Percentiles rank a stretch among this genome's conserved stretches.
phyloP scores from a whole-genome alignment of 2,797 vertebrate genomes.

The Hyperoplus lanceolatus region DNA sequence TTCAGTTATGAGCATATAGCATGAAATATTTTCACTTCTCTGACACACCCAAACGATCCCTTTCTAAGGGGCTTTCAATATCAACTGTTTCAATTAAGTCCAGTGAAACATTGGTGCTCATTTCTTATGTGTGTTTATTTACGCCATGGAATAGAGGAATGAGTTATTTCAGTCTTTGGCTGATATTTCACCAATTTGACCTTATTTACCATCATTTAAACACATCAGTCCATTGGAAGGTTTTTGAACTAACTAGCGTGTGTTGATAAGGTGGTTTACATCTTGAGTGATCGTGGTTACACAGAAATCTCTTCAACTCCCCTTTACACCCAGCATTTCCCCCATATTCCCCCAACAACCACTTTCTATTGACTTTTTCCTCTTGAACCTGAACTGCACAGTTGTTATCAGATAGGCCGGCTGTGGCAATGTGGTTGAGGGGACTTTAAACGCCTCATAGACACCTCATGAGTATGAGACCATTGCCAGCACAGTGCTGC shows the following conservation, averaged over 20 bases:
- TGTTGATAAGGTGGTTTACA: constrained; percentile 11
- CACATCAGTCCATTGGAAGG: neutral
- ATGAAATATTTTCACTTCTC: too few relatives aligned
- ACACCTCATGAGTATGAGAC: constrained; percentile 65
- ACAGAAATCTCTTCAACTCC: constrained; percentile 32
- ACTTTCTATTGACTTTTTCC: constrained; percentile 74
- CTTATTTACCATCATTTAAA: neutral
- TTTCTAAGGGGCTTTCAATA: neutral
- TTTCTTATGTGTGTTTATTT: neutral
- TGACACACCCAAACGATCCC: neutral
- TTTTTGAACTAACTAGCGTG: neutral
- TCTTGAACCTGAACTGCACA: constrained; percentile 62
- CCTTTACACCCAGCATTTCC: constrained; percentile 13
- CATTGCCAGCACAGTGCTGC: constrained; percentile 48
- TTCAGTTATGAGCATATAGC: too few relatives aligned
- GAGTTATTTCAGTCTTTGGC: neutral
- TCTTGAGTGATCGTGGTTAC: constrained; percentile 30
- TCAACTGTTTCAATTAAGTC: neutral
- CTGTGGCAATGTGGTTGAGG: constrained; percentile 64
- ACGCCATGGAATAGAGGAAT: neutral
- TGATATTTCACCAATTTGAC: neutral
- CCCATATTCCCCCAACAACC: constrained; percentile 32
- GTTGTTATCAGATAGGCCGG: constrained; percentile 78
- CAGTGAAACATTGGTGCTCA: neutral
- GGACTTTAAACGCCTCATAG: constrained; percentile 73